Evolutionary conservation across 2,797 vertebrate species (phyloP).

Genomic region (Lemur catta): DNA sequence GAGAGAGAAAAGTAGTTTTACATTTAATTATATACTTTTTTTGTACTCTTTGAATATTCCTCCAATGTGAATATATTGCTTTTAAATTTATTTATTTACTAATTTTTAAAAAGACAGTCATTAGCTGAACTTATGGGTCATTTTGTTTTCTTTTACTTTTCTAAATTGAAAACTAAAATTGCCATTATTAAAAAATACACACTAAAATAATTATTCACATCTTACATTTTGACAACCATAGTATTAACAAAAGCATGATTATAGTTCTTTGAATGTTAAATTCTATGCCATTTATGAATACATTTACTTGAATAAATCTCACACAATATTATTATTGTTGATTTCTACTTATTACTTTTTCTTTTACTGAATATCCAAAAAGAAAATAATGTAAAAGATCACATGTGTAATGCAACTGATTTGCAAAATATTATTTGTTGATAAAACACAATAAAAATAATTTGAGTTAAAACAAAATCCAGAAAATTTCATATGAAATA

Average conservation of each 20-base stretch:
- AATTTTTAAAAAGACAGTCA: background rate
- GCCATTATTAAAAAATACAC: background rate
- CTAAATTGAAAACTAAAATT: background rate
- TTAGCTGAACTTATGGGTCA: background rate
- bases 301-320: constrained; percentile 10
- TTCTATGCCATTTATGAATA: background rate
- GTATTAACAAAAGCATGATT: constrained; percentile 7
- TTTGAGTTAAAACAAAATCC: background rate
- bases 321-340: background rate
- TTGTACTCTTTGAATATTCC: background rate
- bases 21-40: background rate
- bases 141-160: constrained; percentile 39
- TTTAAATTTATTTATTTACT: background rate
- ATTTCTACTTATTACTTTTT: background rate
- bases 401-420: background rate
- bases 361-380: background rate
- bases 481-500: background rate
- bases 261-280: constrained; percentile 30
- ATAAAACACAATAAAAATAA: background rate
- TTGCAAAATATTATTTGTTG: background rate
- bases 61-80: background rate
- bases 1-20: background rate
- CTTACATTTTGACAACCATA: constrained; percentile 24
- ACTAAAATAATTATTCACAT: background rate
- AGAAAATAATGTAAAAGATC: background rate